Base-by-base conservation (phyloP, 2,888 invertebrate species). In the Sipunculus nudus region DNA sequence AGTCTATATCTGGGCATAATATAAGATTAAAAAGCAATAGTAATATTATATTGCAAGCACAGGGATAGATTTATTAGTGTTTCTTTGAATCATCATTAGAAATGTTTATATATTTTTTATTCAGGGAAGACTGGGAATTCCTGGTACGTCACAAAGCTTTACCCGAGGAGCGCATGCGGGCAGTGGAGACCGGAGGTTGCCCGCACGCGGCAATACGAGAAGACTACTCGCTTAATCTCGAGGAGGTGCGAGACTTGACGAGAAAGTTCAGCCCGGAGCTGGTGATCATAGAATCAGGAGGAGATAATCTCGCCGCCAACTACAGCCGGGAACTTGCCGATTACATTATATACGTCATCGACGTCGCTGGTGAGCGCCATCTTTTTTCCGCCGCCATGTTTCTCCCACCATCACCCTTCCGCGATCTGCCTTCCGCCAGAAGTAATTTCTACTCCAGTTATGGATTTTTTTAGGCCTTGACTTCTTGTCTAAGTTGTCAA, bases 141-240 rank as follows among this genome's bases (percentile, higher is more conserved):
- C 59, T 81, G 38, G 76, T 79, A 1, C 63, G 73, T 54, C 77
- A 80, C 55, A 68, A 79, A 63, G 80, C 79, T 1, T 58, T 81
- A n/a, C 74, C 77, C 0, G 77, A 78, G 56, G 78, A 78, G 43
- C 67, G 75, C 50, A 75, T 81, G 73, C 65, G 76, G 23, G 77
- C 80, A 16, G 80, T 81, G 23, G 80, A 80, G 65, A 80, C 80
- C 0, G 81, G 79, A n/a, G 80, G 80, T 10, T 81, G 81, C 72
- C 81, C 80, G 0, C 80, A 80, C 63, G 81, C 80, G 4, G 81
- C 81, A 8, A 80, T 81, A 21, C 68, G 81, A 54, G 80, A 54
- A 79, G 80, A 81, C 64, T 79, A 78, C 64, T 79, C 79, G 0
- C 59, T 78, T 38, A 81, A 81, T 60, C 65, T 81, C 65, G 79